Base-by-base conservation (phyloP, 2,797 vertebrate species). In the Gymnoscopelus braueri region DNA sequence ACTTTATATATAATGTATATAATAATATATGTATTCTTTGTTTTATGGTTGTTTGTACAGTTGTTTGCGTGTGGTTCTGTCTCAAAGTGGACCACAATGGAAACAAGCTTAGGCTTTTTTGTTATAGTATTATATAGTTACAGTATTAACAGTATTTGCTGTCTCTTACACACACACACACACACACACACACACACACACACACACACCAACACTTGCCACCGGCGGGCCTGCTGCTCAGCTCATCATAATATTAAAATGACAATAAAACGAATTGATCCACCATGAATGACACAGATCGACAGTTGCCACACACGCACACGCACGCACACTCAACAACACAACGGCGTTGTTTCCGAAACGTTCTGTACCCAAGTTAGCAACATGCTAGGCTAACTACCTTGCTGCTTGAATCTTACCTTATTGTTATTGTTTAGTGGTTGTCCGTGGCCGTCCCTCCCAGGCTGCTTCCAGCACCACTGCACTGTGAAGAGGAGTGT, bases 351-450 rank as follows among this genome's bases (percentile, higher is more conserved):
- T 29, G 26, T 29, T 29, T 29, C 15, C 50, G 78, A 50, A 80
- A 51, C 67, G 74, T 55, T 69, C 69, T 61, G 55, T 48, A 13
- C 47, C 63, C 53, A 44, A n/a, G 63, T 69, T 90, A 90, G 83
- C 81, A 64, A 35, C 8, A 23, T 53, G 82, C 84, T 91, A 92
- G 65, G 47, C 52, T 50, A 78, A 82, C 82, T 80, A 74, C 47
- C 61, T 69, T 44, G 63, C 62, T 74, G 75, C 76, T 29, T 29
- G 26, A 29, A 85, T 78, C 90, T 92, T 93, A 93, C 93, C 92
- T 83, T 61, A 60, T 81, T 29, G 26, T 78, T 79, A 5, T 6
- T 54, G 54, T 66, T 54, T 80, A 15, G 71, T 26, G 26, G 39
- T 54, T 15, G 65, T 61, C 26, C 26, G 26, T 29, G 26, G 26